phyloP scores from a whole-genome alignment of 2,888 invertebrate genomes.

The Glyphotaelius pellucidus region DNA sequence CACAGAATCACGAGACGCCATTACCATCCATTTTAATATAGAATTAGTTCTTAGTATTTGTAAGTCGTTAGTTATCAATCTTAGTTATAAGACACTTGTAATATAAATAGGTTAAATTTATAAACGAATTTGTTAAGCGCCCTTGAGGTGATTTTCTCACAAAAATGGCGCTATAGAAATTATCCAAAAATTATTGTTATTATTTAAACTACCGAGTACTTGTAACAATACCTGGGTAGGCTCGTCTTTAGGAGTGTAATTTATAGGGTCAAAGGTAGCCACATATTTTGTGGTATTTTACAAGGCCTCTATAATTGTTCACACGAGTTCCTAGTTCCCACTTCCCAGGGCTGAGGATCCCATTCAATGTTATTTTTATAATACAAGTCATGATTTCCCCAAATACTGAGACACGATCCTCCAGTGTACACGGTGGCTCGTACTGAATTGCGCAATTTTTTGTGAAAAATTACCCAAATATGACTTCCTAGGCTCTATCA shows the following conservation, averaged over 20 bases:
- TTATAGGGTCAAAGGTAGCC: not conserved
- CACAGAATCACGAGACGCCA: not conserved
- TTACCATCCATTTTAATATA: too few relatives aligned
- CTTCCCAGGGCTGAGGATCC: not conserved
- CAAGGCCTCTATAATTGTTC: not conserved
- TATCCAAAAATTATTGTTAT: too few relatives aligned
- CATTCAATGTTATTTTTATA: not conserved
- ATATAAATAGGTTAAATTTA: too few relatives aligned
- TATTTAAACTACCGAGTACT: not conserved
- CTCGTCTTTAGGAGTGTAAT: not conserved
- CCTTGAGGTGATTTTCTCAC: too few relatives aligned
- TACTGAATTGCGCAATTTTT: not conserved
- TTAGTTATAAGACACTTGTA: too few relatives aligned
- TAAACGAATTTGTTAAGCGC: too few relatives aligned
- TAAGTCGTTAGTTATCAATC: too few relatives aligned
- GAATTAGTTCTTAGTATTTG: too few relatives aligned
- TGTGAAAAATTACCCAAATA: too few relatives aligned
- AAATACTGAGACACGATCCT: constrained; percentile 10
- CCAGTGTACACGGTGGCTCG: not conserved
- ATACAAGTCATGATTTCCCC: constrained; percentile 23
- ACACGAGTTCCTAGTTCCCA: not conserved
- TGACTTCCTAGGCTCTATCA: too few relatives aligned
- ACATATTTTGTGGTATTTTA: not conserved
- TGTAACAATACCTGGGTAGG: not conserved
- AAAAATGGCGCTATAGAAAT: too few relatives aligned